Evolutionary conservation across 2,888 invertebrate genomes (phyloP).

Genomic region (Autographa pulchrina): DNA sequence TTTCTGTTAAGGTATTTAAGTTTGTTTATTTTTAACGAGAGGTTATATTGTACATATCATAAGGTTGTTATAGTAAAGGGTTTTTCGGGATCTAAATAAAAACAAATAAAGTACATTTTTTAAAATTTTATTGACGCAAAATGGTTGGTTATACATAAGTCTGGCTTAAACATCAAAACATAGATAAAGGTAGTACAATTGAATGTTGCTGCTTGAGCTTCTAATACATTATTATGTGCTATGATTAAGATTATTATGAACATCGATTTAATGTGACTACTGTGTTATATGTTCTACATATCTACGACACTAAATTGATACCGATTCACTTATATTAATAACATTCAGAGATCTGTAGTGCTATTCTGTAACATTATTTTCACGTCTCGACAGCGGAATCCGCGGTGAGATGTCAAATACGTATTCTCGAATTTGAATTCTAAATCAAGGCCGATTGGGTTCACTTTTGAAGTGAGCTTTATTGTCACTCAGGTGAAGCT

Average conservation of each 20-base stretch:
- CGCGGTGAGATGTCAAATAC: too few species aligned
- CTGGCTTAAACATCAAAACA: constrained; percentile 67
- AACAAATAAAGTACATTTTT: constrained; percentile 26
- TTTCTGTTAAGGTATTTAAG: too few species aligned
- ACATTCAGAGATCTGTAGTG: constrained; percentile 17
- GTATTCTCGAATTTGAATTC: too few species aligned
- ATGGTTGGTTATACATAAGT: constrained; percentile 50
- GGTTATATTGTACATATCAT: background rate
- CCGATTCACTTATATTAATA: background rate
- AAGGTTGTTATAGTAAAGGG: background rate
- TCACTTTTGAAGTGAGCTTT: too few species aligned
- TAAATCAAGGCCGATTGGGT: too few species aligned
- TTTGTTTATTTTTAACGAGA: too few species aligned
- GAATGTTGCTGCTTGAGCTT: constrained; percentile 21
- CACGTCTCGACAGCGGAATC: too few species aligned
- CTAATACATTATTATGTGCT: constrained; percentile 12
- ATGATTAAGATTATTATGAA: constrained; percentile 8
- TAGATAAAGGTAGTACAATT: constrained; percentile 28
- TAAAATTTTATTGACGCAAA: constrained; percentile 50
- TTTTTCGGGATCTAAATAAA: constrained; percentile 6
- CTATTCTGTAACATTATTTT: too few species aligned
- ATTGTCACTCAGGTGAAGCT: too few species aligned
- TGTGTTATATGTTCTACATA: too few species aligned
- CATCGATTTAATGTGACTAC: constrained; percentile 23
- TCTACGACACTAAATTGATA: background rate